Percentiles rank a stretch among this genome's conserved stretches.
These are phyloP conservation scores for Zaprionus inermis DNA, from an alignment of 1,140 invertebrate species.

Conservation along the genomic window DNA sequence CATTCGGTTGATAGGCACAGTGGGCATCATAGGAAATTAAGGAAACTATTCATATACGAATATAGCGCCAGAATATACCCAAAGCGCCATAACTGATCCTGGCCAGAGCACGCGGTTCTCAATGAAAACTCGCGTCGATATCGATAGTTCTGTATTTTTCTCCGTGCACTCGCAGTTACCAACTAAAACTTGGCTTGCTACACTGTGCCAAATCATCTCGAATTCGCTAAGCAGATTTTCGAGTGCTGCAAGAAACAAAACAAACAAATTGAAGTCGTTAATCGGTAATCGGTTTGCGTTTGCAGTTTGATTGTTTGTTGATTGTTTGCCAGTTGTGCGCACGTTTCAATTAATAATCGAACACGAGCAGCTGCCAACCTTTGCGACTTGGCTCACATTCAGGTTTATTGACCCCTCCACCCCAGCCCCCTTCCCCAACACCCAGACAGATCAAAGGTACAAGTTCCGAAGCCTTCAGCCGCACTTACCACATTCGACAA, in stretches of 20 bases:
- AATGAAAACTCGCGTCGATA: background rate
- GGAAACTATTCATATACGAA: no score
- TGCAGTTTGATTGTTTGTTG: constrained; percentile 28
- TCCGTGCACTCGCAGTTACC: background rate
- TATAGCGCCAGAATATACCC: no score
- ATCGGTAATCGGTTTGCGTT: constrained; percentile 33
- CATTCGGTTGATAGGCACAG: constrained; percentile 12
- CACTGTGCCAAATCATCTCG: background rate
- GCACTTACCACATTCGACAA: constrained; percentile 32
- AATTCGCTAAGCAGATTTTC: constrained; percentile 8
- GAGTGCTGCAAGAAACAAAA: background rate
- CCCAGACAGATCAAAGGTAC: constrained; percentile 44
- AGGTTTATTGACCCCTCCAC: constrained; percentile 75
- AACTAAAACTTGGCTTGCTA: background rate
- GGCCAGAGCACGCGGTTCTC: no score
- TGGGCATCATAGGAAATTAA: background rate
- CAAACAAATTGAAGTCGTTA: constrained; percentile 27
- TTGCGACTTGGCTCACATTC: constrained; percentile 57
- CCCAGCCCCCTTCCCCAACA: no score
- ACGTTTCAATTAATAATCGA: constrained; percentile 64
- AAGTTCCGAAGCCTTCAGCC: constrained; percentile 45
- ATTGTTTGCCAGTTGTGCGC: background rate
- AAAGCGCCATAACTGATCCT: no score
- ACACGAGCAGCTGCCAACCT: constrained; percentile 45
- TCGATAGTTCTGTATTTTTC: background rate